phyloP scores from a whole-genome alignment of 2,113 vertebrate genomes.

The Takifugu flavidus region DNA sequence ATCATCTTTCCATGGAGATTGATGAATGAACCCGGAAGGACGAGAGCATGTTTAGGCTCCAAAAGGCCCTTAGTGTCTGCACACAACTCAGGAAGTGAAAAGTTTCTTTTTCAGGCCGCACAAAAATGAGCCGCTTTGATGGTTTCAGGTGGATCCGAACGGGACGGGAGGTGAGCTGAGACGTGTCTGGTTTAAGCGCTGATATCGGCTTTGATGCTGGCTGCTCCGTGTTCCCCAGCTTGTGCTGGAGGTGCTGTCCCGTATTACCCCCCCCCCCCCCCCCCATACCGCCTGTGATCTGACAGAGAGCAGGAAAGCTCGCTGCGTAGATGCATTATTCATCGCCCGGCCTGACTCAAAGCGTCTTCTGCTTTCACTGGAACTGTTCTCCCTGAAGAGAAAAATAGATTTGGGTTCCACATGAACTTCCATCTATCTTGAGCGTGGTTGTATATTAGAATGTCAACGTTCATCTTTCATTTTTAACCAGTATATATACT shows the following conservation, averaged over 20 bases:
- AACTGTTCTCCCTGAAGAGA: constrained; percentile 26
- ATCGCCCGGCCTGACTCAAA: constrained; percentile 58
- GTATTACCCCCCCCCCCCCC: constrained; percentile 59
- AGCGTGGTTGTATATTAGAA: background rate
- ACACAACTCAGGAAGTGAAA: background rate
- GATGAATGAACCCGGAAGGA: constrained; percentile 33
- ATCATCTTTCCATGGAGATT: constrained; percentile 48
- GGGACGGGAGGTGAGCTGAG: constrained; percentile 26
- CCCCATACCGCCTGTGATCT: constrained; percentile 60
- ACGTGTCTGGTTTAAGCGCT: constrained; percentile 27
- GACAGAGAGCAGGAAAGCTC: constrained; percentile 52
- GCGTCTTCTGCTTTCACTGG: constrained; percentile 55
- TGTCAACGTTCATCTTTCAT: background rate
- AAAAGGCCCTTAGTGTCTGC: background rate
- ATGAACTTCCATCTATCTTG: constrained; percentile 26
- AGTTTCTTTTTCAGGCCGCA: background rate
- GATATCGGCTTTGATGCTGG: constrained; percentile 54
- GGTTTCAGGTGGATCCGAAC: constrained; percentile 18
- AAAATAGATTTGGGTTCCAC: constrained; percentile 26
- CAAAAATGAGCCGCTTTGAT: constrained; percentile 6
- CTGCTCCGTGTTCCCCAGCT: constrained; percentile 39
- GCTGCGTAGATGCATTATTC: constrained; percentile 63
- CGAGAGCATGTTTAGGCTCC: constrained; percentile 27
- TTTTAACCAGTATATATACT: background rate
- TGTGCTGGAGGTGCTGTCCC: constrained; percentile 64